Percentiles rank a stretch among this genome's conserved stretches.
Evolutionary conservation across 2,113 vertebrate species (phyloP).

Genomic region (Gorsachius goisagi): DNA sequence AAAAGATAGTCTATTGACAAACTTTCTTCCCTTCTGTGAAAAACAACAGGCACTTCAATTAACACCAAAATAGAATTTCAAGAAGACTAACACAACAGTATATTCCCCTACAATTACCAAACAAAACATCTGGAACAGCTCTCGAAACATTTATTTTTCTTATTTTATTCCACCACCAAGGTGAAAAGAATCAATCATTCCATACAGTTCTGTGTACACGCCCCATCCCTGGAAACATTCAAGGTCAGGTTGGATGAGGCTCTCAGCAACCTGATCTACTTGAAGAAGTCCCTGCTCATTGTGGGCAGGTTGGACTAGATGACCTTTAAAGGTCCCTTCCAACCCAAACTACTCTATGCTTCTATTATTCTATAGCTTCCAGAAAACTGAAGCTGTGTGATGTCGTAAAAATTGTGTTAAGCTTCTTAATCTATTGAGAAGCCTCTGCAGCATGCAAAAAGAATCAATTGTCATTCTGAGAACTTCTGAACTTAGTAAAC

Average conservation of each 20-base stretch:
- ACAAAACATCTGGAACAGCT: neutral
- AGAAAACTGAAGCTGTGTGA: neutral
- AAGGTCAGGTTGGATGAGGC: neutral
- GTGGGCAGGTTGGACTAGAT: neutral
- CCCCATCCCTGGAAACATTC: neutral
- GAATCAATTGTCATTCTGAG: neutral
- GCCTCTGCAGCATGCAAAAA: neutral
- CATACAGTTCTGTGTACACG: neutral
- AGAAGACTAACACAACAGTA: neutral
- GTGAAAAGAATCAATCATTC: neutral
- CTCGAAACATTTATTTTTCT: neutral
- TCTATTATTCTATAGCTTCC: neutral
- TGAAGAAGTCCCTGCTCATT: neutral
- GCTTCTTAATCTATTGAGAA: neutral
- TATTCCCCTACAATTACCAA: neutral
- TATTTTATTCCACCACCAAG: neutral
- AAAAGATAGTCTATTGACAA: neutral
- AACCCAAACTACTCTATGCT: neutral
- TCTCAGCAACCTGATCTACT: neutral
- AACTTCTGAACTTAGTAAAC: neutral
- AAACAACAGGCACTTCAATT: neutral
- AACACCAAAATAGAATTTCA: neutral
- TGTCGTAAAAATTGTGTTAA: neutral
- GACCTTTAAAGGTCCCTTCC: neutral
- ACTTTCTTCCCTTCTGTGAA: neutral